Conservation (phyloP, 2,113 vertebrate species). For the Psophia crepitans region DNA sequence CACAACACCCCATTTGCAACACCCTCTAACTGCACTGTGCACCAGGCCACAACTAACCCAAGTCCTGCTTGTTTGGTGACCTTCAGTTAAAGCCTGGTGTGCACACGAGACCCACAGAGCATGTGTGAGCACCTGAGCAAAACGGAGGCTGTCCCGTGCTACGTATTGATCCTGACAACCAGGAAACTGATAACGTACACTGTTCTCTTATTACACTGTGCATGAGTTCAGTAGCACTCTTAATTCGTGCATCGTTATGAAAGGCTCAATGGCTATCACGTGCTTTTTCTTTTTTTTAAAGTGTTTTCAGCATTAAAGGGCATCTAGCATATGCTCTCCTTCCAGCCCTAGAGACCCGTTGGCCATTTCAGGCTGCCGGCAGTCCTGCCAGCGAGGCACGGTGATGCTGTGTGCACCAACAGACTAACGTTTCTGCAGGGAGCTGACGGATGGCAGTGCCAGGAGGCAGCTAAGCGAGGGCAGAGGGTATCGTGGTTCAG, state of each 20-base stretch:
- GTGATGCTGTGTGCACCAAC: background rate
- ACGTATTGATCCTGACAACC: background rate
- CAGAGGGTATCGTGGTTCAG: background rate
- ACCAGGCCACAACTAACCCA: background rate
- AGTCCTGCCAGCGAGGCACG: accelerated
- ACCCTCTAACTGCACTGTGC: background rate
- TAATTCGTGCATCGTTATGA: background rate
- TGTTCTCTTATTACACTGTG: background rate
- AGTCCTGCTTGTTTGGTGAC: background rate
- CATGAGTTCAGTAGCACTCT: background rate
- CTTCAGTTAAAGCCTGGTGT: background rate
- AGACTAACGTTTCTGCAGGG: background rate
- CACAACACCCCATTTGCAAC: background rate
- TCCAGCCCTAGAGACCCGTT: background rate
- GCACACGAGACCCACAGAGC: background rate
- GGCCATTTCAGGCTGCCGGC: background rate
- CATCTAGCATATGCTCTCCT: background rate
- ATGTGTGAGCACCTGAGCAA: background rate
- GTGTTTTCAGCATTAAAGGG: background rate
- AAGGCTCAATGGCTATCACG: background rate
- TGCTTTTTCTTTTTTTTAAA: background rate
- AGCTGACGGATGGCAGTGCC: background rate
- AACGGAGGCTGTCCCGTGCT: background rate
- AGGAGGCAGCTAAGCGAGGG: background rate
- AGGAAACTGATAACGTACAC: background rate